A percentile compares a stretch with the other conserved stretches of the same genome.
phyloP scores from a whole-genome alignment of 2,797 vertebrate genomes.

The Falco berigora region DNA sequence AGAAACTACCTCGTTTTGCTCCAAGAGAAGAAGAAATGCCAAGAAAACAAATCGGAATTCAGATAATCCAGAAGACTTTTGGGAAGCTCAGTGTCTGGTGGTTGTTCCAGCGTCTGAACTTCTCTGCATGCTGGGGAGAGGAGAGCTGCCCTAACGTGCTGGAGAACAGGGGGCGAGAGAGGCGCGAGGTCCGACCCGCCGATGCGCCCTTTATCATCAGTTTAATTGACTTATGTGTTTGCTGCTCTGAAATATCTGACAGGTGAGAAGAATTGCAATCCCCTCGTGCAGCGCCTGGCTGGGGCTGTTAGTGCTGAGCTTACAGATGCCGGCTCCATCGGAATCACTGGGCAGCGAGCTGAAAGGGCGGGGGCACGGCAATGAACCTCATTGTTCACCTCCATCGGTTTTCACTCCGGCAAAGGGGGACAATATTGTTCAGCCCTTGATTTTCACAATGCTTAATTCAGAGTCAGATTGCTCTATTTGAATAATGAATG shows the following conservation, averaged over 20 bases:
- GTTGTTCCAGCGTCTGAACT: not conserved
- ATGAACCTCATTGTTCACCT: not conserved
- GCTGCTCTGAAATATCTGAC: not conserved
- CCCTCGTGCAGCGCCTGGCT: rapidly evolving
- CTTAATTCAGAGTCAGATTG: not conserved
- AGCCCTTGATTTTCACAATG: not conserved
- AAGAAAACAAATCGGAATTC: not conserved
- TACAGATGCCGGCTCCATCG: not conserved
- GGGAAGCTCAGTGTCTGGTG: not conserved
- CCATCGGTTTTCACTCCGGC: not conserved
- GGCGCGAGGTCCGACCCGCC: rapidly evolving
- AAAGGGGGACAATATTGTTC: not conserved
- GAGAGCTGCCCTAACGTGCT: not conserved
- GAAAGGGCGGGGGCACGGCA: not conserved
- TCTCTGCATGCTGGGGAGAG: not conserved
- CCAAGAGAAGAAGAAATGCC: not conserved
- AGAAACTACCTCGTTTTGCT: not conserved
- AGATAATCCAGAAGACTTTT: not conserved
- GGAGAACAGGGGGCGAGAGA: not conserved
- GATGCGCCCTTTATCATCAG: not conserved
- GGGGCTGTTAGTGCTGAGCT: not conserved
- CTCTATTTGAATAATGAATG: not conserved
- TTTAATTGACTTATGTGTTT: not conserved
- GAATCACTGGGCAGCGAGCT: not conserved
- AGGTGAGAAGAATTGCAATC: not conserved